phyloP scores from a whole-genome alignment of 64 coral and sea anemone species.

The Actinia equina region DNA sequence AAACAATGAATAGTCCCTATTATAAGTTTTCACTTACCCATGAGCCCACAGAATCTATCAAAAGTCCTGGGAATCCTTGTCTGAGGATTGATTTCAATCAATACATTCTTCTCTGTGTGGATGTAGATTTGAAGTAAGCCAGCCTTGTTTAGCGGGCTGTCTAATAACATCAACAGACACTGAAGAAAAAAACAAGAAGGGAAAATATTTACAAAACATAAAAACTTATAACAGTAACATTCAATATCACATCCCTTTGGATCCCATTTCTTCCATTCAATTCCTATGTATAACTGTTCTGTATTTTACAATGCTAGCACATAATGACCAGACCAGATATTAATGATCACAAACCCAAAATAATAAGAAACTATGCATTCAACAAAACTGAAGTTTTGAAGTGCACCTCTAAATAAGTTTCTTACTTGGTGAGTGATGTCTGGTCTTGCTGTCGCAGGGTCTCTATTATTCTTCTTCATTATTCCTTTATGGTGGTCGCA shows the following conservation, averaged over 20 bases:
- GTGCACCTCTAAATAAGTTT: no score
- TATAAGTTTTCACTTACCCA: conserved; percentile 57
- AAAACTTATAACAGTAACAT: no score
- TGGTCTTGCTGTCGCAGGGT: conserved; percentile 75
- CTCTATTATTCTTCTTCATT: conserved; percentile 86
- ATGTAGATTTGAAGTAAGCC: conserved; percentile 96
- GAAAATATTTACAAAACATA: neutral
- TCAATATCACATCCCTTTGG: no score
- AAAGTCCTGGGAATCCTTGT: conserved; percentile 98
- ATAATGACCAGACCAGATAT: no score
- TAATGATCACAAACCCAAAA: no score
- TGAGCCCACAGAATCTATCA: conserved; percentile 98
- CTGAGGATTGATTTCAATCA: conserved; percentile 98
- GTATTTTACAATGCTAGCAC: no score
- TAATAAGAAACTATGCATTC: no score
- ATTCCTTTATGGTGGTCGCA: conserved; percentile 95
- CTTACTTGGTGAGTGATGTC: conserved; percentile 98
- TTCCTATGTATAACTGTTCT: no score
- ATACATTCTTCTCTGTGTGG: conserved; percentile 93
- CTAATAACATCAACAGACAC: conserved; percentile 93
- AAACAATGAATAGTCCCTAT: no score
- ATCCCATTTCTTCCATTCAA: no score
- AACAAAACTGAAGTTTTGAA: no score
- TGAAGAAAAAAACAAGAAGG: conserved; percentile 7
- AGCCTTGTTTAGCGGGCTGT: conserved; percentile 96